Evolutionary conservation across 2,888 invertebrate genomes (phyloP), one percentile per base, ranked within the genome.

Genomic region (Pachycephus smyrnensis): DNA sequence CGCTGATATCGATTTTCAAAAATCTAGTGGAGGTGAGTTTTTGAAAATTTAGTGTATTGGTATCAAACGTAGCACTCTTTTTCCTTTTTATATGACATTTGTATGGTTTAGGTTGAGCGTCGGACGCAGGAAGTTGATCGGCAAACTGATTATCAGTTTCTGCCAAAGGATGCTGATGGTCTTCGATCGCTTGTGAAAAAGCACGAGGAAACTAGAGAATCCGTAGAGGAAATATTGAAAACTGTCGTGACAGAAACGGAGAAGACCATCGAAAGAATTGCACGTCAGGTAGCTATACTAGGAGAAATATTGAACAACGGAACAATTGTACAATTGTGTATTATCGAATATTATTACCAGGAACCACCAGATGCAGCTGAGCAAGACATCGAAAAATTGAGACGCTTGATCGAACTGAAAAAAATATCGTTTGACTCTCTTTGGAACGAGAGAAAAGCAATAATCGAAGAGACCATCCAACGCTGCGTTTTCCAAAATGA

Each of bases 1-100:
- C 95, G 92, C 92, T 96, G 75, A 93, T 95, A 81, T 93, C 94
- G 75, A 95, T 96, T 91, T 95, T 96, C 90, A 94, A 94, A 84
- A 95, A 94, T 87, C 91, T 96, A 79, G 91, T 92, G 81, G 93
- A 94, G 92, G 94, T 94, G 87, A 87, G 83, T 78, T 36, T 30
- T n/a, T 30, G 95, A 95, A 81, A 93, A 93, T 94, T 95, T 82
- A 94, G 94, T 81, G 92, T 92, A 74, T 93, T 94, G 80, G 94
- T 95, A 87, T 88, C 90, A 73, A 92, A 93, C 80, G 87, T 91
- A 76, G 88, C 1, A 12, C 3, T 23, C 12, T 30, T 12, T 74
- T 76, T 4, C 15, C 33, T 71, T 76, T 85, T 80, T 33, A 32
- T 36, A 31, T 33, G 12, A 33, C 69, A 68, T 36, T 40, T 0